These are phyloP conservation scores for Meganola albula DNA, from an alignment of 2,888 invertebrate species.

Conservation along the genomic window DNA sequence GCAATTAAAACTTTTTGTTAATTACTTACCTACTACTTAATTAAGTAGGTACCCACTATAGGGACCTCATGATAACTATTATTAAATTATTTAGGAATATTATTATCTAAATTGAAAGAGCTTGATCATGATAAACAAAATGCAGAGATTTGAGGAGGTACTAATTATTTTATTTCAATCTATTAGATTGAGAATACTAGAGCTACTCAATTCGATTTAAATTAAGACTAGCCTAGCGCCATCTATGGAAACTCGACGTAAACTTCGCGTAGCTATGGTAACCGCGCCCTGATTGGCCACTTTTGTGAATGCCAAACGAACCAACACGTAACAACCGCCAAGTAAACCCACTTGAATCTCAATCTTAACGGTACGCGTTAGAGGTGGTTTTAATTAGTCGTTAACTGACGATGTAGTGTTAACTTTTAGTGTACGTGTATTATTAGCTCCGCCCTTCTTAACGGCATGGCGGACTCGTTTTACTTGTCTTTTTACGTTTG, in stretches of 20 bases:
- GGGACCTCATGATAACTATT: too few relatives aligned
- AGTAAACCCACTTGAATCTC: constrained; percentile 38
- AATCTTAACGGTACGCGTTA: constrained; percentile 34
- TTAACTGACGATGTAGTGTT: constrained; percentile 28
- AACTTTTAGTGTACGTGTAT: constrained; percentile 30
- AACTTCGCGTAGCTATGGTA: constrained; percentile 57
- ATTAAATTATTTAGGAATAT: too few relatives aligned
- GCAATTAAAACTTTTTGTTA: too few relatives aligned
- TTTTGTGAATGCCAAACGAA: constrained; percentile 34
- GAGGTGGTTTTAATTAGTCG: constrained; percentile 40
- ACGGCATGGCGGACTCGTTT: constrained; percentile 66
- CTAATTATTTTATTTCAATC: too few relatives aligned
- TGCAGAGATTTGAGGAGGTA: too few relatives aligned
- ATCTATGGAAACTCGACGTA: constrained; percentile 47
- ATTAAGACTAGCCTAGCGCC: constrained; percentile 50
- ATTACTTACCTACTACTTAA: too few relatives aligned
- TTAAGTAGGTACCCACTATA: too few relatives aligned
- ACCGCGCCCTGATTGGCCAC: constrained; percentile 71
- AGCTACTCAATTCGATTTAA: too few relatives aligned
- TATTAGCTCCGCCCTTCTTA: constrained; percentile 70
- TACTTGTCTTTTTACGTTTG: constrained; percentile 57
- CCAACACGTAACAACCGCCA: constrained; percentile 43
- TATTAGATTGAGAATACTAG: too few relatives aligned
- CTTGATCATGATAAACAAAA: too few relatives aligned
- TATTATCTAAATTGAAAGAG: too few relatives aligned